Percentiles rank a stretch among this genome's conserved stretches.
Evolutionary conservation across 2,797 vertebrate genomes (phyloP).

Genomic region (Tangara arthus): DNA sequence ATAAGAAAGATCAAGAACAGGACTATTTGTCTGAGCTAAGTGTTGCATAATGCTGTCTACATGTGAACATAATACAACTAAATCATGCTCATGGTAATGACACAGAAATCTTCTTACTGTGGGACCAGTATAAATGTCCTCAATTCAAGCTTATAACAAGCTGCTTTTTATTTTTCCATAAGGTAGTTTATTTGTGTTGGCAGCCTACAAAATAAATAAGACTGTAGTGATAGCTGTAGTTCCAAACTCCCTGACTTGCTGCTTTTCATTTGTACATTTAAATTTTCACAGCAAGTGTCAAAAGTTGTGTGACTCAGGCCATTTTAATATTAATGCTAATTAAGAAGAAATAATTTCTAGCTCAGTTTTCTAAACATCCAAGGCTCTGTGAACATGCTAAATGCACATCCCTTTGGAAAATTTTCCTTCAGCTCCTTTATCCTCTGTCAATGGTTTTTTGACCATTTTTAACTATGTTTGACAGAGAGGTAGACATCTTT

Average conservation of each 20-base stretch:
- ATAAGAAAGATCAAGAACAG: slow-evolving; percentile 64
- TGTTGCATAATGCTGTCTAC: not conserved
- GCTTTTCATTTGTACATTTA: not conserved
- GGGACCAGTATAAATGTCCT: not conserved
- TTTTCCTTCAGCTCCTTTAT: not conserved
- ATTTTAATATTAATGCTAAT: not conserved
- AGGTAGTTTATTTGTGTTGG: not conserved
- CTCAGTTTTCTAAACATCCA: not conserved
- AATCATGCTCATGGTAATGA: not conserved
- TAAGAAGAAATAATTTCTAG: not conserved
- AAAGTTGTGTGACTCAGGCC: not conserved
- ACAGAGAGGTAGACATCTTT: not conserved
- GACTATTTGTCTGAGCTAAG: slow-evolving; percentile 57
- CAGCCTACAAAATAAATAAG: not conserved
- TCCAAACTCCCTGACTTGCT: not conserved
- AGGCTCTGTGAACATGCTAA: not conserved
- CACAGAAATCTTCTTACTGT: not conserved
- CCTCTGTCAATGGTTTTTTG: not conserved
- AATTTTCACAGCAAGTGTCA: not conserved
- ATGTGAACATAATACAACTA: slow-evolving; percentile 19
- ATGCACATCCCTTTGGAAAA: not conserved
- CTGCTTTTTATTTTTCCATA: not conserved
- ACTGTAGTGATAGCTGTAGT: not conserved
- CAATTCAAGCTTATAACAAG: not conserved
- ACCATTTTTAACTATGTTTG: not conserved